Conservation (phyloP, 2,113 vertebrate species). For the Bufo gargarizans region DNA sequence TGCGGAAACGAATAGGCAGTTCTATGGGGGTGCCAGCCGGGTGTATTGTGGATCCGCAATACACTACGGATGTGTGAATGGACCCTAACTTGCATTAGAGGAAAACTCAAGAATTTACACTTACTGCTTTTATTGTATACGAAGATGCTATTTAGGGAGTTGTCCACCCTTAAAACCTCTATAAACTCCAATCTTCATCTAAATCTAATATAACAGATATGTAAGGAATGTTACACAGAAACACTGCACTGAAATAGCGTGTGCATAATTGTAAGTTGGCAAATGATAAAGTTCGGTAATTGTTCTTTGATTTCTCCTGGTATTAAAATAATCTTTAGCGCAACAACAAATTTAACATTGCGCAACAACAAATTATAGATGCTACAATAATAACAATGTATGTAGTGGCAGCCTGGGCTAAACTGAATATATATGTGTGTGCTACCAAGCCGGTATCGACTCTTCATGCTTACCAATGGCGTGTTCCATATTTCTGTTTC, state of each 20-base stretch:
- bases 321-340: not conserved
- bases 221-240: slow-evolving; percentile 32
- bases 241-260: not conserved
- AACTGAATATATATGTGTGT: not conserved
- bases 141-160: not conserved
- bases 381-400: slow-evolving; percentile 5
- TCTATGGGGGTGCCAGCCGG: no score
- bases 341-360: not conserved
- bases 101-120: not conserved
- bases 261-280: not conserved
- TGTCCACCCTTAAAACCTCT: not conserved
- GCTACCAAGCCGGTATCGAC: not conserved
- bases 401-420: not conserved
- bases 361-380: not conserved
- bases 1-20: no score
- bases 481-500: not conserved
- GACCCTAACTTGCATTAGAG: not conserved
- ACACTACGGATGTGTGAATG: no score
- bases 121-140: not conserved
- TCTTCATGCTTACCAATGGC: not conserved
- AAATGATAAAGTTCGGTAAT: not conserved
- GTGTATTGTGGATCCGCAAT: no score
- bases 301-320: not conserved
- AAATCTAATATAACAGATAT: slow-evolving; percentile 2
- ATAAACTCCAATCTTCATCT: not conserved